Conservation (phyloP, 35 echinoderm and acorn worm species). For the Anneissia japonica region DNA sequence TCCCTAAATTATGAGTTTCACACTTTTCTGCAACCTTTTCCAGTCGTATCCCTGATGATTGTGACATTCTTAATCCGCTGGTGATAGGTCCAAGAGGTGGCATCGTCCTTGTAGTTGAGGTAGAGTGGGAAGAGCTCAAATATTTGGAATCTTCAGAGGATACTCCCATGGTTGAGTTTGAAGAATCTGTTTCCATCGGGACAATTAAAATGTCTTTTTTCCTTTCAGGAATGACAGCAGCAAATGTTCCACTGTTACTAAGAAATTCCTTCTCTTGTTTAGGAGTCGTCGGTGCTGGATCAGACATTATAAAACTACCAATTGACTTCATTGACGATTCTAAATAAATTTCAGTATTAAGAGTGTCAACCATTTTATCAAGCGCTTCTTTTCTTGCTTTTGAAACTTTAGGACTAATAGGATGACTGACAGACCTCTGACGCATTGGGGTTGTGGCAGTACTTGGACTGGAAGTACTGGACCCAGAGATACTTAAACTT, state of each 20-base stretch:
- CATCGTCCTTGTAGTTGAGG: not conserved
- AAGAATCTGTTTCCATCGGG: not conserved
- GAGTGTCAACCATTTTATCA: not conserved
- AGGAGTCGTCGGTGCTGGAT: not conserved
- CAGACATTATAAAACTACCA: not conserved
- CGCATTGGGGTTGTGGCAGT: not conserved
- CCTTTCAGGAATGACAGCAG: not conserved
- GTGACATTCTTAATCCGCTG: not conserved
- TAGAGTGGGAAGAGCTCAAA: not conserved
- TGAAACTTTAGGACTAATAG: not conserved
- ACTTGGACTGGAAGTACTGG: not conserved
- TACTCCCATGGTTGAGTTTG: not conserved
- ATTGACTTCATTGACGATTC: not conserved
- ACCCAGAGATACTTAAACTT: not conserved
- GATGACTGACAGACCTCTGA: not conserved
- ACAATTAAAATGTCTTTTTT: not conserved
- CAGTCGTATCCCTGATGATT: not conserved
- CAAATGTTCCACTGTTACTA: not conserved
- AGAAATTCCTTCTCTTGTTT: not conserved
- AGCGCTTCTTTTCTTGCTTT: not conserved
- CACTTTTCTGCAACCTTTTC: not conserved
- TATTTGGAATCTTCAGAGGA: not conserved
- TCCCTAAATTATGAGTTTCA: not conserved
- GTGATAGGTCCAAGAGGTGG: not conserved
- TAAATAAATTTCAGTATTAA: not conserved